Evolutionary conservation across 2,113 vertebrate genomes (phyloP).

Genomic region (Cebus imitator): DNA sequence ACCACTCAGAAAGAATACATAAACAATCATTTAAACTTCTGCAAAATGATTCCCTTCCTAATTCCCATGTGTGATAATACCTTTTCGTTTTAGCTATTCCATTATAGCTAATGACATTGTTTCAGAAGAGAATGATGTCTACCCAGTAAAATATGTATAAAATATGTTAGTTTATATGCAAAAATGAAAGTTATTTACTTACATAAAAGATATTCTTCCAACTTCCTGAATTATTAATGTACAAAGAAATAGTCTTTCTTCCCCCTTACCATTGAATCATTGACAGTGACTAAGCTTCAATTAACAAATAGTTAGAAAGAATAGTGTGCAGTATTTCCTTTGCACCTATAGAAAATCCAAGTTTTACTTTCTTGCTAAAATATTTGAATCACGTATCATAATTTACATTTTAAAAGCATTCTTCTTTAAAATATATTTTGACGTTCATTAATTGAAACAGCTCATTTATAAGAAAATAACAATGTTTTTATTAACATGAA

Average conservation of each 20-base stretch:
- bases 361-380: conserved; percentile 38
- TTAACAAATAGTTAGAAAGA: not conserved
- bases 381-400: not conserved
- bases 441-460: not conserved
- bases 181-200: not conserved
- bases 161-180: not conserved
- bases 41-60: not conserved
- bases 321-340: not conserved
- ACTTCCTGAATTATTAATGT: not conserved
- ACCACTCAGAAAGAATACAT: not conserved
- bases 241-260: not conserved
- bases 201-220: not conserved
- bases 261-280: not conserved
- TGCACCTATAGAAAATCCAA: not conserved
- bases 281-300: not conserved
- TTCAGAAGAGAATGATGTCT: not conserved
- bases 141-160: not conserved
- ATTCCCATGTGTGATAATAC: not conserved
- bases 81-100: not conserved
- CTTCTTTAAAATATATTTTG: conserved; percentile 6
- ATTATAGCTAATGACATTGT: not conserved
- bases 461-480: not conserved
- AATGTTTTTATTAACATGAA: not conserved
- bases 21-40: not conserved
- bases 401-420: conserved; percentile 30